Evolutionary conservation across 2,113 vertebrate species (phyloP).

Genomic region (Stigmatopora nigra): DNA sequence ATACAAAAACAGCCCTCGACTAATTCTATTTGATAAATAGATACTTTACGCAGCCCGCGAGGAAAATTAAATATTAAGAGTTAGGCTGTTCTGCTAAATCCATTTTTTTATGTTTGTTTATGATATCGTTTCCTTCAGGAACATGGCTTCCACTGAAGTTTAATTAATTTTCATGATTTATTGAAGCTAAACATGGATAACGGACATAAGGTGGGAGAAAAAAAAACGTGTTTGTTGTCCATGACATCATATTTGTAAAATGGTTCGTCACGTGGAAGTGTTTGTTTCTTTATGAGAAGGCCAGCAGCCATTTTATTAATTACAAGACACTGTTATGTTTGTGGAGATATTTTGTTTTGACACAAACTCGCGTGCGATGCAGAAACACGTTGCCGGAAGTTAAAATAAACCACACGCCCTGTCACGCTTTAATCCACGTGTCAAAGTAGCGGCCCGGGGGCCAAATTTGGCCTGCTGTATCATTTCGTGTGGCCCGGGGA

Average conservation of each 20-base stretch:
- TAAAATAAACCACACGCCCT: no score
- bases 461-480: no score
- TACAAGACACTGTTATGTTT: constrained; percentile 37
- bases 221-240: neutral
- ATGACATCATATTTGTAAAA: constrained; percentile 32
- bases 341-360: constrained; percentile 27
- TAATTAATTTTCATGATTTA: neutral
- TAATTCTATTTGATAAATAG: neutral
- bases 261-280: constrained; percentile 30
- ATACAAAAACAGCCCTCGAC: neutral
- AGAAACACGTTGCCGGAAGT: constrained; percentile 7
- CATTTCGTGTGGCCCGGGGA: no score
- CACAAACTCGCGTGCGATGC: constrained; percentile 26
- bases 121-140: neutral
- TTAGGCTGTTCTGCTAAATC: neutral
- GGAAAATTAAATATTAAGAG: neutral
- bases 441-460: no score
- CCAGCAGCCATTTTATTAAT: constrained; percentile 35
- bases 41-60: neutral
- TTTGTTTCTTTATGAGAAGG: constrained; percentile 22
- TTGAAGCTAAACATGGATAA: neutral
- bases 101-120: neutral
- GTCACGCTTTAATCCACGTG: no score
- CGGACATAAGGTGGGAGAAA: neutral
- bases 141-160: neutral